Percentiles rank a stretch among this genome's conserved stretches.
Evolutionary conservation across 2,888 invertebrate species (phyloP).

Genomic region (Tuberolachnus salignus): DNA sequence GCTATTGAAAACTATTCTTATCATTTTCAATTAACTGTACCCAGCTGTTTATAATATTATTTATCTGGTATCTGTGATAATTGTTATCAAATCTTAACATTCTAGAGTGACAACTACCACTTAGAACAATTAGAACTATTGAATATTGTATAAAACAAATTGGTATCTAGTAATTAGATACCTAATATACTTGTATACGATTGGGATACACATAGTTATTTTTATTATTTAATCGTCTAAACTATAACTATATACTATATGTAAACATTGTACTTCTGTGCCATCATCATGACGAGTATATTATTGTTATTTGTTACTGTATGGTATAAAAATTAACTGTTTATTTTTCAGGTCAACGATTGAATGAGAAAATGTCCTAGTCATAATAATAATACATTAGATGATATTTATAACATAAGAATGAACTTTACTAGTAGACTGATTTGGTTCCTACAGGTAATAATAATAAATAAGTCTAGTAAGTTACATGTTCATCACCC

Average conservation of each 20-base stretch:
- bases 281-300: not conserved
- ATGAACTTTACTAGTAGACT: conserved; percentile 61
- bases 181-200: too few relatives aligned
- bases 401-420: not conserved
- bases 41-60: too few relatives aligned
- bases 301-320: not conserved
- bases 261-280: not conserved
- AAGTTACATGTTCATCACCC: not conserved
- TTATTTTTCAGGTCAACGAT: not conserved
- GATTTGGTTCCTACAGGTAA: conserved; percentile 78
- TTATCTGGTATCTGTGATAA: too few relatives aligned
- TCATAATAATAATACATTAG: not conserved
- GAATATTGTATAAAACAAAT: too few relatives aligned
- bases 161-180: too few relatives aligned
- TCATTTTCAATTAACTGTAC: too few relatives aligned
- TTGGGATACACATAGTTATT: too few relatives aligned
- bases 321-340: not conserved
- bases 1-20: too few relatives aligned
- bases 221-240: too few relatives aligned
- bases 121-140: too few relatives aligned
- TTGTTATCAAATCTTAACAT: too few relatives aligned
- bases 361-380: conserved; percentile 1
- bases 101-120: too few relatives aligned
- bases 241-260: not conserved
- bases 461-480: not conserved